Evolutionary conservation across 53 echinoderm and acorn worm genomes (phyloP), one percentile per base, ranked within the genome.

Genomic region (Hippasteria phrygiana): DNA sequence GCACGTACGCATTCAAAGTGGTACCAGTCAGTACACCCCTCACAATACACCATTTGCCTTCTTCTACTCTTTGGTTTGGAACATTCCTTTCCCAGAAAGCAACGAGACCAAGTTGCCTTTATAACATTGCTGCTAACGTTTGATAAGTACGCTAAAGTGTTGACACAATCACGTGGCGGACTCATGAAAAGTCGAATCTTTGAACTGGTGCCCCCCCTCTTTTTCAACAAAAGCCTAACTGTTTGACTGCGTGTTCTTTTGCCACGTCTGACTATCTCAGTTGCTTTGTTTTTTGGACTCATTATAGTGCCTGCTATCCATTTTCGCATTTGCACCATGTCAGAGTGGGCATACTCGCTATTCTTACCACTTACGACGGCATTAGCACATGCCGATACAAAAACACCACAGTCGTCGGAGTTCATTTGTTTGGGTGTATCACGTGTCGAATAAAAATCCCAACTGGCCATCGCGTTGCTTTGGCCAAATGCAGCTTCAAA

Each of bases 381-480:
- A 70, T 70, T 70, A 10, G 35, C 70, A 70, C 70, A 70, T 5
- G 70, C 70, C 32, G 1, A 70, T 16, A 70, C 70, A 70, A 70
- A 39, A 0, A 70, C 70, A 9, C 35, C 37, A 0, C 34, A 37
- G 11, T 70, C 8, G 34, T 39, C 3, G 32, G 34, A 37, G 18
- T 33, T 70, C n/a, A n/a, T n/a, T n/a, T n/a, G n/a, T n/a, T n/a
- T n/a, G n/a, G 70, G 70, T 1, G 18, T 37, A 35, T 70, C 70
- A 16, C 16, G 34, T 8, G 3, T 70, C 36, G 32, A 34, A 62
- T 62, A 62, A 62, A 62, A 62, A 20, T 8, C 18, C 34, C 36
- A 1, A 0, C 32, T 5, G 11, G 3, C 70, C 36, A 70, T 33
- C 5, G 36, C 0, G 5, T 33, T 70, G 5, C 12, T 26, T 7